Conservation (phyloP, 37 sponge, comb jelly and placozoan genomes). For the Halichondria panicea region DNA sequence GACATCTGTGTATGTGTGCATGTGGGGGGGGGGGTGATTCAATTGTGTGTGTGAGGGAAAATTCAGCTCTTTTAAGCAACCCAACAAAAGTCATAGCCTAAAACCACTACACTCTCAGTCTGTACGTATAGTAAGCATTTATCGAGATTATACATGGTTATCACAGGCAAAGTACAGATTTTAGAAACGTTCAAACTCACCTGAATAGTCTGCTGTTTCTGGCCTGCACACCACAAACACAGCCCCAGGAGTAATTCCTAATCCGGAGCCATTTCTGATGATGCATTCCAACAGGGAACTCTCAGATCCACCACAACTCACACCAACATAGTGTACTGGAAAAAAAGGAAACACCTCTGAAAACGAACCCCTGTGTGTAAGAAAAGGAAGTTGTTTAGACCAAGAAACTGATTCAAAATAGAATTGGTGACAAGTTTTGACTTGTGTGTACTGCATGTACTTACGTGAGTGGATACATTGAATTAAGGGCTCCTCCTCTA, state of each 20-base stretch:
- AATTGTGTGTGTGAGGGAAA: too few relatives aligned
- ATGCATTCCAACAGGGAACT: not conserved
- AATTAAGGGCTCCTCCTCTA: constrained; percentile 40
- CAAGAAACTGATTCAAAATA: too few relatives aligned
- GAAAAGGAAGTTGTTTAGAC: not conserved
- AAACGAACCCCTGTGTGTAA: not conserved
- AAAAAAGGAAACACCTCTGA: not conserved
- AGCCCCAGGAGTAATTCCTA: not conserved
- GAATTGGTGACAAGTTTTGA: too few relatives aligned
- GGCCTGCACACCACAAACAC: constrained; percentile 38
- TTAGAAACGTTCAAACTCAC: too few relatives aligned
- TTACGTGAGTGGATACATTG: constrained; percentile 20
- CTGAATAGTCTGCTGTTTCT: not conserved
- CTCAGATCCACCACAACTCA: constrained; percentile 27
- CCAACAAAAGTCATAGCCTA: not conserved
- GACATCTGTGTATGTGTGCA: not conserved
- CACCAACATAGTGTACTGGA: constrained; percentile 7
- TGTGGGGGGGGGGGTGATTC: too few relatives aligned
- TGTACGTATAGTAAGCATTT: not conserved
- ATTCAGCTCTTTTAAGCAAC: too few relatives aligned
- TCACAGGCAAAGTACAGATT: too few relatives aligned
- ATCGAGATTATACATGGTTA: too few relatives aligned
- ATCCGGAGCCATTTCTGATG: not conserved
- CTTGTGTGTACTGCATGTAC: too few relatives aligned
- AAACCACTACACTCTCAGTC: not conserved